Base-by-base conservation (phyloP, 2,888 invertebrate species). In the Malthinus seriepunctatus region DNA sequence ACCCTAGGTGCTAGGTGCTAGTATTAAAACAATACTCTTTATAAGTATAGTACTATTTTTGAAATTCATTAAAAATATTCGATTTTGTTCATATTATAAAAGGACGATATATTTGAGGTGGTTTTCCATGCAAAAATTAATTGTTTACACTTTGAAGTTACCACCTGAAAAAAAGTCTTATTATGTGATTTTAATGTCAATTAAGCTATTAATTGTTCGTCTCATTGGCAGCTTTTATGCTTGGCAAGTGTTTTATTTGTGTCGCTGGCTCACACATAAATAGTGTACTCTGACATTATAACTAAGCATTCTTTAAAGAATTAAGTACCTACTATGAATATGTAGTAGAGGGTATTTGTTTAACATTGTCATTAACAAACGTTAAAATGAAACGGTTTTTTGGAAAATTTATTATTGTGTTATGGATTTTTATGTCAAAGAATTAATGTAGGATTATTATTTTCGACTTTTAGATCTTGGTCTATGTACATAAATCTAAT, bases 161-260 rank as follows among this genome's bases (percentile, higher is more conserved):
- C 23, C 23, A 5, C 23, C 23, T 3, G 23, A 23, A 23, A 23
- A 23, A 23, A 23, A 23, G 2, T 23, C 1, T n/a, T 14, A 42
- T 42, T 15, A 42, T 60, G 66, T 67, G 52, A 51, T 64, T 64
- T 70, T 72, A 73, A 73, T 73, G 74, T 69, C 73, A 71, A 70
- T 71, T 65, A 63, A 65, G 65, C 65, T 62, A 72, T 71, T 67
- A 71, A 71, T 68, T 63, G 63, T 56, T 33, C 62, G 59, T 64
- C 58, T 54, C 59, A 69, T 69, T 71, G 69, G 67, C 69, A 71
- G 55, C 63, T 63, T 56, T 50, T 62, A 60, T 62, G 60, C 63
- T 70, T 71, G 71, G 70, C 71, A 71, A 66, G 60, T 67, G 62
- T 62, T 62, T 70, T 73, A 73, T 74, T 74, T 71, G 70, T 70